These are phyloP conservation scores for Chrysopa pallens DNA, from an alignment of 1,140 invertebrate genomes.

Conservation along the genomic window DNA sequence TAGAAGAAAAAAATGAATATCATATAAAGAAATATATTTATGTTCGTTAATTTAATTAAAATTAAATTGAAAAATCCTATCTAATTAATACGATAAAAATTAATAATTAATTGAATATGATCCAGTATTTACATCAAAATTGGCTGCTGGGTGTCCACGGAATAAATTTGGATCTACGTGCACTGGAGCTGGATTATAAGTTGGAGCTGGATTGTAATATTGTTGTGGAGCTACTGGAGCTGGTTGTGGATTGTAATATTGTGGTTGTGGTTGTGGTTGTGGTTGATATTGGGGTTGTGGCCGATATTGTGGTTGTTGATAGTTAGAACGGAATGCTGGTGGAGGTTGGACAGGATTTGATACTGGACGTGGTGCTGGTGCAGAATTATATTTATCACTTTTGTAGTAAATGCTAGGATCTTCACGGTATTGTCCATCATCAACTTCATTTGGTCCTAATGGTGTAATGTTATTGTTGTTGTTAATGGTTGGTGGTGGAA, in stretches of 20 bases:
- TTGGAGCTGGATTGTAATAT: conserved; percentile 7
- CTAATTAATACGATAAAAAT: not conserved
- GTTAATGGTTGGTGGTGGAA: conserved; percentile 49
- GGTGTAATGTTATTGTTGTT: conserved; percentile 25
- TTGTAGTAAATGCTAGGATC: conserved; percentile 63
- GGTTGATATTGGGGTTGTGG: conserved; percentile 12
- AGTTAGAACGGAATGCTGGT: conserved; percentile 10
- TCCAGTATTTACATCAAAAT: conserved; percentile 42
- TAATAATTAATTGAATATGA: conserved; percentile 49
- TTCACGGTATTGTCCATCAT: conserved; percentile 67
- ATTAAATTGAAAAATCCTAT: too few relatives aligned
- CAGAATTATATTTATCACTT: conserved; percentile 45
- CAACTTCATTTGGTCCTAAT: conserved; percentile 36
- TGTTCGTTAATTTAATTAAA: too few relatives aligned
- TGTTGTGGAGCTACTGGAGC: conserved; percentile 17
- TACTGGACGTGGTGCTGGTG: conserved; percentile 25
- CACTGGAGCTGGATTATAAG: conserved; percentile 11
- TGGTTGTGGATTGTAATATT: conserved; percentile 16
- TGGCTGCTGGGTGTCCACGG: conserved; percentile 38
- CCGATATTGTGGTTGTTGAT: conserved; percentile 7
- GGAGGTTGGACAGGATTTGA: conserved; percentile 6
- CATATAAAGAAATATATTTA: too few relatives aligned
- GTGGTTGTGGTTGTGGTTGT: conserved; percentile 18
- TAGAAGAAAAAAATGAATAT: too few relatives aligned
- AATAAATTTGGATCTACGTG: conserved; percentile 20